These are phyloP conservation scores for Chionoecetes opilio DNA, from an alignment of 1,140 invertebrate species.

Conservation along the genomic window DNA sequence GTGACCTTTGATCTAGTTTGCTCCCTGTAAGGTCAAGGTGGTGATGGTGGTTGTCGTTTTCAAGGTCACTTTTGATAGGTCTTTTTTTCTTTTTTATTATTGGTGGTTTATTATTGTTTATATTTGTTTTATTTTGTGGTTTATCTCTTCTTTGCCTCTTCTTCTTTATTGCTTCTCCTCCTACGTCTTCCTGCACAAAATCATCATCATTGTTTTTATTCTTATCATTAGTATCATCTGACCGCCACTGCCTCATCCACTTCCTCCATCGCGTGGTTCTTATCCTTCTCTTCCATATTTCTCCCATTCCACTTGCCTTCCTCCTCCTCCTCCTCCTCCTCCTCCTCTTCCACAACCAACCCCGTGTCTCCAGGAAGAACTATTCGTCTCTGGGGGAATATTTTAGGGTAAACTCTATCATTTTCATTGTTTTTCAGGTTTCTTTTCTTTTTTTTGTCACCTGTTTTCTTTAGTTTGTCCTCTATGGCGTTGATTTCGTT, in stretches of 20 bases:
- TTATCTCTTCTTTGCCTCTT: not conserved
- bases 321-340: slow-evolving; percentile 30
- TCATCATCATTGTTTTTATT: not conserved
- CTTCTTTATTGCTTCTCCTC: slow-evolving; percentile 52
- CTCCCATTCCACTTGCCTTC: slow-evolving; percentile 43
- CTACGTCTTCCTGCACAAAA: slow-evolving; percentile 52
- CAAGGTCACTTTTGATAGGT: not conserved
- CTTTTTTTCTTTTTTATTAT: too few relatives aligned
- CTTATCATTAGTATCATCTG: not conserved
- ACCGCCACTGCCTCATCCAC: not conserved
- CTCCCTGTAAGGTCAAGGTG: not conserved
- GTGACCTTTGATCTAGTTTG: not conserved
- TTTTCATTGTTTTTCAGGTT: not conserved
- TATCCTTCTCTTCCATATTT: slow-evolving; percentile 49
- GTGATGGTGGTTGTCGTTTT: not conserved
- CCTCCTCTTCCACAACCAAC: slow-evolving; percentile 7
- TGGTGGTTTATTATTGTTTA: not conserved
- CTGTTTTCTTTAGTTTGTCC: not conserved
- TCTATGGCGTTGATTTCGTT: too few relatives aligned
- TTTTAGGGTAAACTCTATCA: not conserved
- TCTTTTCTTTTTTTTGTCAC: not conserved
- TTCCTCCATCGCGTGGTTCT: slow-evolving; percentile 2
- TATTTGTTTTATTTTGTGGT: not conserved
- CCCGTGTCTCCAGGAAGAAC: not conserved
- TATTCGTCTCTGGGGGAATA: not conserved